phyloP scores from a whole-genome alignment of 1,140 invertebrate species.

The Drosophila pectinifera region DNA sequence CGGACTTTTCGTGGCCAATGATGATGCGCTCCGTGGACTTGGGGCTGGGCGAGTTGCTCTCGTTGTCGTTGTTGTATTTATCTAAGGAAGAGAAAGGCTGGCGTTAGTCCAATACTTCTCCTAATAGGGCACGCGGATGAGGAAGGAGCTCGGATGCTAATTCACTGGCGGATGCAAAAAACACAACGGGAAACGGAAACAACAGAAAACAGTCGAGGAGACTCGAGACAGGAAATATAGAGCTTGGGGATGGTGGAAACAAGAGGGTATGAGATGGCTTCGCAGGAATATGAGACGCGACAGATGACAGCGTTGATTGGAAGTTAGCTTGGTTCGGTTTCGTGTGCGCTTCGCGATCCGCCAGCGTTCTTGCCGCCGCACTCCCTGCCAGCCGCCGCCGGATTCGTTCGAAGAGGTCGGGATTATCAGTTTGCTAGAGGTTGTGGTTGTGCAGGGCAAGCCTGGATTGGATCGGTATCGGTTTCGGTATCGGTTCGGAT shows the following conservation, averaged over 20 bases:
- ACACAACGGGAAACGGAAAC: slow-evolving; percentile 43
- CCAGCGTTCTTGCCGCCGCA: slow-evolving; percentile 22
- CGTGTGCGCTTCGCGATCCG: slow-evolving; percentile 35
- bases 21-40: slow-evolving; percentile 90
- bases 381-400: slow-evolving; percentile 14
- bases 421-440: slow-evolving; percentile 9
- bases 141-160: slow-evolving; percentile 23
- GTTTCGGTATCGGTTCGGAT: slow-evolving; percentile 14
- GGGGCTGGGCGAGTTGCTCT: slow-evolving; percentile 70
- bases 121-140: slow-evolving; percentile 6
- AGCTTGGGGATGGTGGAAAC: background rate
- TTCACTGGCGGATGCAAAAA: slow-evolving; percentile 69
- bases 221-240: background rate
- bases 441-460: slow-evolving; percentile 9
- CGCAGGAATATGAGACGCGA: slow-evolving; percentile 14
- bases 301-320: slow-evolving; percentile 43
- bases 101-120: background rate
- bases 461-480: slow-evolving; percentile 22
- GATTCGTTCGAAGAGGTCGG: slow-evolving; percentile 22
- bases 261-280: background rate
- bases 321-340: slow-evolving; percentile 48
- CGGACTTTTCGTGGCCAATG: slow-evolving; percentile 91
- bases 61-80: slow-evolving; percentile 70
- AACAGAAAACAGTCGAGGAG: slow-evolving; percentile 7
- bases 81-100: background rate